phyloP scores from a whole-genome alignment of 2,888 invertebrate genomes.

The Drosophila aldrichi region DNA sequence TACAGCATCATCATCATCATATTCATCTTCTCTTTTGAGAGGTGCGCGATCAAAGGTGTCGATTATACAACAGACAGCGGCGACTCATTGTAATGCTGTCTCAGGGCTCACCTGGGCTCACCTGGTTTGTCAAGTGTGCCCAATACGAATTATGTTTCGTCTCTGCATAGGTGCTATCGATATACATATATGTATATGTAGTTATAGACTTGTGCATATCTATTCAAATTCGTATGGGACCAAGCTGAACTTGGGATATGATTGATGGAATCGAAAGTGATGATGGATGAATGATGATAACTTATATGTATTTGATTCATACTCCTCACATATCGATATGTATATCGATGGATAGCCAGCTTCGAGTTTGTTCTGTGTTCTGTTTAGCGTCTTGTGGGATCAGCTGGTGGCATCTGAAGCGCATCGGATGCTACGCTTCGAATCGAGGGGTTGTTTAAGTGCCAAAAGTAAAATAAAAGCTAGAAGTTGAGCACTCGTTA shows the following conservation, averaged over 20 bases:
- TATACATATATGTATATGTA: no score
- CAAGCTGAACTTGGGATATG: neutral
- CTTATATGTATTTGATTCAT: no score
- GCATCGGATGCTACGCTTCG: slow-evolving; percentile 27
- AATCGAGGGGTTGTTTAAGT: slow-evolving; percentile 26
- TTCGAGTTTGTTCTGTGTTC: neutral
- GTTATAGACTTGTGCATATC: neutral
- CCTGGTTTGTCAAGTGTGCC: slow-evolving; percentile 9
- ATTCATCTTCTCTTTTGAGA: slow-evolving; percentile 13
- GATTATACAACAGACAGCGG: slow-evolving; percentile 26
- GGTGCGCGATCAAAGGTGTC: slow-evolving; percentile 14
- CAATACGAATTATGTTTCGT: slow-evolving; percentile 14
- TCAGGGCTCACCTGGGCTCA: neutral
- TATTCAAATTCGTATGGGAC: slow-evolving; percentile 16
- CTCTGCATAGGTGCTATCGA: neutral
- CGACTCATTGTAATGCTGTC: neutral
- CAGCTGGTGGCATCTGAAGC: slow-evolving; percentile 18
- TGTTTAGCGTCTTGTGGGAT: slow-evolving; percentile 11
- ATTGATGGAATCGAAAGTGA: neutral
- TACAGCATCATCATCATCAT: neutral
- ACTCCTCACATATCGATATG: neutral
- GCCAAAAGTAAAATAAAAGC: slow-evolving; percentile 11
- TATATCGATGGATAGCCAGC: neutral
- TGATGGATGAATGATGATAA: neutral
- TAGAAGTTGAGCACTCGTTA: slow-evolving; percentile 14